phyloP scores from a whole-genome alignment of 2,797 vertebrate species.

The Mycteria americana region DNA sequence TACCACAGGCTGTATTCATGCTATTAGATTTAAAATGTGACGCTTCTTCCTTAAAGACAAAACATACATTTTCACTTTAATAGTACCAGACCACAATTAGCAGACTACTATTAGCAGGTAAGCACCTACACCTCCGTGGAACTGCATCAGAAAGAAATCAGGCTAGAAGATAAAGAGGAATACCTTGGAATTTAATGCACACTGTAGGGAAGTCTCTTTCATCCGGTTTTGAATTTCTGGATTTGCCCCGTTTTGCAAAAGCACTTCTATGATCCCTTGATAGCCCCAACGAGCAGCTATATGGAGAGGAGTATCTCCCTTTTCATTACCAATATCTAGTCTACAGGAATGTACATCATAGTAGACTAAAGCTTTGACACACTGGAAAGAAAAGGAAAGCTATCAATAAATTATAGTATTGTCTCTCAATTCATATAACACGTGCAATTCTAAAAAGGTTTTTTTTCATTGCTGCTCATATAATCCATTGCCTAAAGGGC shows the following conservation, averaged over 20 bases:
- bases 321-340: conserved; percentile 90
- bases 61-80: not conserved
- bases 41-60: not conserved
- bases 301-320: conserved; percentile 93
- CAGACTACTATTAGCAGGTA: not conserved
- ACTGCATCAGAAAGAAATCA: not conserved
- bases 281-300: conserved; percentile 95
- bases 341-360: conserved; percentile 86
- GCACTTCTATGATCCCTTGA: conserved; percentile 89
- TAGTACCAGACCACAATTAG: not conserved
- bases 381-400: conserved; percentile 76
- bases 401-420: not conserved
- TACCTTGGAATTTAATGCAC: conserved; percentile 94
- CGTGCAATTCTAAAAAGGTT: not conserved
- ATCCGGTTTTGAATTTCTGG: conserved; percentile 81
- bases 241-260: conserved; percentile 91
- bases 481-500: not conserved
- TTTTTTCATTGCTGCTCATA: not conserved
- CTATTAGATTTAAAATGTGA: not conserved
- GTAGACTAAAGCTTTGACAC: conserved; percentile 96
- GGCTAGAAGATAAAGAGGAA: not conserved
- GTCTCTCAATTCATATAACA: not conserved
- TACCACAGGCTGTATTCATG: not conserved
- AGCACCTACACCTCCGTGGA: not conserved
- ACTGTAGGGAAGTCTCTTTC: conserved; percentile 86